Conservation (phyloP, 2,797 vertebrate species). For the Podargus strigoides region DNA sequence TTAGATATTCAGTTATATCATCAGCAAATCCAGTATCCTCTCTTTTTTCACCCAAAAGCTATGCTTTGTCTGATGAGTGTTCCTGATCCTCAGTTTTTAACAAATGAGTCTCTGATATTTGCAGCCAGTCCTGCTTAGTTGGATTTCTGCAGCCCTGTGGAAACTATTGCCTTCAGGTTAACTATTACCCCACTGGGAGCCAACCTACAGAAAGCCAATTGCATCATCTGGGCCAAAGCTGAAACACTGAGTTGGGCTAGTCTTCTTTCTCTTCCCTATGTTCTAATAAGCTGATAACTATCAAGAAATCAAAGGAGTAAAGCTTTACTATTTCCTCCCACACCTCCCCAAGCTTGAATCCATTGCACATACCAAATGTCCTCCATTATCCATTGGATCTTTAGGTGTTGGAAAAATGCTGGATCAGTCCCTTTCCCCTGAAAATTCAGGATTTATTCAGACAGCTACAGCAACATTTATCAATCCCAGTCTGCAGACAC, state of each 20-base stretch:
- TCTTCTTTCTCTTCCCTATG: not conserved
- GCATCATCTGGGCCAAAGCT: not conserved
- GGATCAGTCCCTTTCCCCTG: not conserved
- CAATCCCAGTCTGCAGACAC: slow-evolving; percentile 30
- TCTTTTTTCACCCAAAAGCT: not conserved
- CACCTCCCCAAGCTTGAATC: not conserved
- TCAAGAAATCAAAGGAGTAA: not conserved
- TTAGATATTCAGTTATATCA: not conserved
- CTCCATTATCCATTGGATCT: not conserved
- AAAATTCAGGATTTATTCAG: slow-evolving; percentile 22
- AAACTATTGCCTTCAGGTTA: not conserved
- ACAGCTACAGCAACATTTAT: not conserved
- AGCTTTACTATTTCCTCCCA: not conserved
- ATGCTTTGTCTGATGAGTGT: not conserved
- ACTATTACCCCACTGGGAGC: not conserved
- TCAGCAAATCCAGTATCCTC: not conserved
- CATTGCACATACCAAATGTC: not conserved
- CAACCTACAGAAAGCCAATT: not conserved
- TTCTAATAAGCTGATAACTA: not conserved
- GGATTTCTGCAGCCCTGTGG: not conserved
- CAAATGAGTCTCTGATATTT: not conserved
- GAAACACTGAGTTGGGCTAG: not conserved
- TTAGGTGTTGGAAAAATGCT: not conserved
- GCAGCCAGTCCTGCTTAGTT: not conserved
- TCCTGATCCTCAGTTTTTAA: not conserved